Evolutionary conservation across 2,113 vertebrate genomes (phyloP), one percentile per base, ranked within the genome.

Genomic region (Ceyx melanurus): DNA sequence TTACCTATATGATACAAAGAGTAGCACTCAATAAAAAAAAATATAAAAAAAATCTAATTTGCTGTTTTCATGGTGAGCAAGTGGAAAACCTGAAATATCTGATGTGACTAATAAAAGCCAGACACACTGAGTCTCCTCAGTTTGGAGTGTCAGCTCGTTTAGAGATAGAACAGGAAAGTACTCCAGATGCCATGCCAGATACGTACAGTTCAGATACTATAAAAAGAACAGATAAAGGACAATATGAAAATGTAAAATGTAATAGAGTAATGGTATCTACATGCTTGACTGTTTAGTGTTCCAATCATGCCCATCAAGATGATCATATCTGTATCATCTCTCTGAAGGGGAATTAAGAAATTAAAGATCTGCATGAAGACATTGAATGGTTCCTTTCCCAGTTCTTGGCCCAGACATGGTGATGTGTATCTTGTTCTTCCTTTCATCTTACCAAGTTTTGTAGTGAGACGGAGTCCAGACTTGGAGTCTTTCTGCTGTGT

Each of bases 31-130:
- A 53, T 77, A 33, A 70, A 22, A 23, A 76, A 83, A 65, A 43
- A 7, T 31, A 15, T 6, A 23, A 76, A 83, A 65, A 43, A 8
- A 40, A 19, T 6, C 42, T 89, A 35, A 90, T 94, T 81, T 84
- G 50, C 45, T 0, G 0, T 93, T 93, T 78, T 91, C 74, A 87
- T 1, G 12, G 73, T 61, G 46, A 90, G 70, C 45, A 76, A 90
- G 72, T 73, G 88, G 88, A 94, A 96, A 94, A 78, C 15, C 33
- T 7, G 2, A 94, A 82, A 79, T 73, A 84, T 72, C 62, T 84
- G 77, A 65, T 51, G 46, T 89, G 86, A 96, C 58, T 92, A 90
- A 95, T 84, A 89, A 90, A 94, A 86, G 23, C 22, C 80, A 93
- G 40, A 67, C 48, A 67, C 48, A 89, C 58, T 48, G 29, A 84